Base-by-base conservation (phyloP, 2,113 vertebrate genomes). In the Murina feae region DNA sequence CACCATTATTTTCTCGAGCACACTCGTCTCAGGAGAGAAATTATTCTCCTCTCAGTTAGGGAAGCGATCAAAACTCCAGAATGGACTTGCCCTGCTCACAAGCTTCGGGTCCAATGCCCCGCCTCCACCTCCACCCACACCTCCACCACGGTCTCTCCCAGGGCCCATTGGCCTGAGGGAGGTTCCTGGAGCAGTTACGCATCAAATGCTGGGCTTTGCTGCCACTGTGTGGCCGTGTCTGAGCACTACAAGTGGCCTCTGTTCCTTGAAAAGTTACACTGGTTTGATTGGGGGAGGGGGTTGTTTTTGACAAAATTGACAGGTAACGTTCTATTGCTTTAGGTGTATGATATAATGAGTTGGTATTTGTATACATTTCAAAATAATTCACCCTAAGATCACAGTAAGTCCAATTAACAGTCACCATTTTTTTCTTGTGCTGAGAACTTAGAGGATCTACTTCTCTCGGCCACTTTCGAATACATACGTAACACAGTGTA, bases 191-290 rank as follows among this genome's bases (percentile, higher is more conserved):
- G 3, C 0, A 82, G 37, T 66, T 1, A 21, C 32, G 10, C 4
- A 49, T 5, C 28, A 63, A 83, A 91, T 14, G 72, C 87, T 86
- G 80, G 84, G 76, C 80, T 92, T 30, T 65, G 25, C 96, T 95
- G 96, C 96, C 96, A 78, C 93, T 49, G 32, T 84, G 96, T 96
- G 97, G 96, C 72, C 49, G 16, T 2, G 4, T 35, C 66, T 82
- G 65, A 90, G 32, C 37, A 96, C 32, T 94, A 44, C 96, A 94
- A 1, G 0, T 5, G 23, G 47, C 25, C 49, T 39, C 75, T 39
- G 49, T 17, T 87, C 20, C 82, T 32, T 94, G 65, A 63, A 13
- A n/a, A 49, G 30, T n/a, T 49, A 21, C 1, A 51, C 5, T 12
- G 74, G 30, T 76, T 76, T 75, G 39, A 12, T 16, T 44, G 23